Evolutionary conservation across 2,113 vertebrate species (phyloP), one percentile per base, ranked within the genome.

Genomic region (Conger conger): DNA sequence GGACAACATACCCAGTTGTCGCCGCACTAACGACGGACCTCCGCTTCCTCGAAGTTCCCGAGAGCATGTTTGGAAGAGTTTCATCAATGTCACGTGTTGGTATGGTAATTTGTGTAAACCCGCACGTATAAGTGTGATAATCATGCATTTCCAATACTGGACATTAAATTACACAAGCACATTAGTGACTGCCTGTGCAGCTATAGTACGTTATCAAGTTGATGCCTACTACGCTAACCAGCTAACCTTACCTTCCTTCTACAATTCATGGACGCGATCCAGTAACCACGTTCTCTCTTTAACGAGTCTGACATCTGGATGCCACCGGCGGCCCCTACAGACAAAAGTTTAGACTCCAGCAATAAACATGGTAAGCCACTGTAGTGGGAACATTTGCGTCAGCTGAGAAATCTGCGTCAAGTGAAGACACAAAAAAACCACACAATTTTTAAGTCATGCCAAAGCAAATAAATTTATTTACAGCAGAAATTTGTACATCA

Each of bases 381-480:
- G 53, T 50, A 57, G n/a, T n/a, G n/a, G n/a, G n/a, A n/a, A n/a
- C n/a, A n/a, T n/a, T n/a, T n/a, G n/a, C n/a, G n/a, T n/a, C n/a
- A n/a, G n/a, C n/a, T n/a, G n/a, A n/a, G n/a, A n/a, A n/a, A n/a
- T n/a, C 40, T 63, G 73, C 20, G n/a, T 76, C 35, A 80, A 81
- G 76, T 53, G 18, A 85, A 73, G 23, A 84, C 27, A 15, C n/a
- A 57, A 53, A 50, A 50, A 53, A 23, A 33, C 18, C 18, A 86
- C 30, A 36, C 33, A 42, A 80, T 60, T 3, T 87, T 84, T 86
- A 50, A 90, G 87, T 92, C 93, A 90, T 93, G 91, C 90, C 90
- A 91, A 91, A 92, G 83, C 88, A 93, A 92, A 90, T 95, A 4
- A 68, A 82, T 88, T 81, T 94, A 96, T 95, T 95, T 93, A 93